Conservation (phyloP, 1,140 invertebrate genomes). For the Drosophila ohnishii region DNA sequence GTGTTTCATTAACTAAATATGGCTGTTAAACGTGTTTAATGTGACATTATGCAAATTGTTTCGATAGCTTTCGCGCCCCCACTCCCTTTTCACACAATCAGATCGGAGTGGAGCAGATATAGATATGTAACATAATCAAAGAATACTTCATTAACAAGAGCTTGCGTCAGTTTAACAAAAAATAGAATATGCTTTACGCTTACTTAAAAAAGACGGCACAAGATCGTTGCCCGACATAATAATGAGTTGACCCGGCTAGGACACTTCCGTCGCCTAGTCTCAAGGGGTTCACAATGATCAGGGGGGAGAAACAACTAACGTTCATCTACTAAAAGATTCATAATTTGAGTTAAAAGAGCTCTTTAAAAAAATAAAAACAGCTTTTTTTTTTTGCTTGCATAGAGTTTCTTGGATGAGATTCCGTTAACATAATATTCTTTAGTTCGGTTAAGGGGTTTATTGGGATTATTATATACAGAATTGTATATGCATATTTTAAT, state of each 20-base stretch:
- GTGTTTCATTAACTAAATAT: conserved; percentile 79
- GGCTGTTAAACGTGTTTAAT: conserved; percentile 65
- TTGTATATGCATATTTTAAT: conserved; percentile 51
- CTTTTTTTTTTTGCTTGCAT: conserved; percentile 18
- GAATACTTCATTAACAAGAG: conserved; percentile 74
- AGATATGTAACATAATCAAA: conserved; percentile 60
- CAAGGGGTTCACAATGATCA: conserved; percentile 7
- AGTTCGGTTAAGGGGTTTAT: conserved; percentile 13
- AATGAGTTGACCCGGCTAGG: conserved; percentile 30
- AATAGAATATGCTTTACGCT: conserved; percentile 38
- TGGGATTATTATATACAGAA: conserved; percentile 47
- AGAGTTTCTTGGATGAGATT: conserved; percentile 70
- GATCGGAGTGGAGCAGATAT: conserved; percentile 16
- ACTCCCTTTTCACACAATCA: conserved; percentile 32
- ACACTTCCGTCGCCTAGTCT: neutral
- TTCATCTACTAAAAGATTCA: conserved; percentile 62
- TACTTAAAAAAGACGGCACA: conserved; percentile 15
- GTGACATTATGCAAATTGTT: conserved; percentile 42
- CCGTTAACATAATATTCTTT: conserved; percentile 58
- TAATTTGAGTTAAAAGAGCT: conserved; percentile 38
- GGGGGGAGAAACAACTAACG: conserved; percentile 37
- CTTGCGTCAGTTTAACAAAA: conserved; percentile 74
- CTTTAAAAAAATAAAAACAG: conserved; percentile 40
- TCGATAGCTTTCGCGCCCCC: conserved; percentile 12
- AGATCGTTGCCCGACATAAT: conserved; percentile 22